Evolutionary conservation across 2,888 invertebrate genomes (phyloP).

Genomic region (Ceramica pisi): DNA sequence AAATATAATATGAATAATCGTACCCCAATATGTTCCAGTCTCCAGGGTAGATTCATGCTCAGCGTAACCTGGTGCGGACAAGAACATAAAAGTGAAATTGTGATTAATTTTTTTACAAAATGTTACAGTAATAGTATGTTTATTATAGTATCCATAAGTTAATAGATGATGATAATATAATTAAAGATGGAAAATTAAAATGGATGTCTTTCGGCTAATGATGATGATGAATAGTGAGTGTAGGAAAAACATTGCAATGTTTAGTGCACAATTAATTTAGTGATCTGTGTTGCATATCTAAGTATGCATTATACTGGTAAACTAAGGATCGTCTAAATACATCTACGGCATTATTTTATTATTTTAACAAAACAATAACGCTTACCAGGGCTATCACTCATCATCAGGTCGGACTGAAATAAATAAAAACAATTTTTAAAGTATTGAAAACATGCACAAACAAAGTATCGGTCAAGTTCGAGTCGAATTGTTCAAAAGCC

Average conservation of each 20-base stretch:
- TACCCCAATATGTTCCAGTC: constrained; percentile 63
- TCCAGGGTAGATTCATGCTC: constrained; percentile 58
- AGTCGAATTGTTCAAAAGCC: neutral
- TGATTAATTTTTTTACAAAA: neutral
- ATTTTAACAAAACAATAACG: neutral
- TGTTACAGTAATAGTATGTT: too few species aligned
- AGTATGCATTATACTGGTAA: too few species aligned
- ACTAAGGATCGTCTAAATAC: neutral
- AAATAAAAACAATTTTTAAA: constrained; percentile 23
- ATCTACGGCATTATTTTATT: neutral
- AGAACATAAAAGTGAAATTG: neutral
- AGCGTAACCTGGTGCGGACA: constrained; percentile 55
- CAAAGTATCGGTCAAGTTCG: too few species aligned
- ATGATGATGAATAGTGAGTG: too few species aligned
- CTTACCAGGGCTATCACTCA: constrained; percentile 68
- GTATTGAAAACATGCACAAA: neutral
- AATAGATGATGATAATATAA: too few species aligned
- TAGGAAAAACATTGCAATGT: too few species aligned
- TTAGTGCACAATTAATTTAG: too few species aligned
- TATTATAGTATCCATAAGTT: too few species aligned
- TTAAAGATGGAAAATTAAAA: too few species aligned
- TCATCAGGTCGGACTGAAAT: constrained; percentile 70
- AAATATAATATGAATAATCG: neutral
- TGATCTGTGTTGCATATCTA: too few species aligned
- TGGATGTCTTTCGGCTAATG: too few species aligned